These are phyloP conservation scores for Lasioglossum villosulum DNA, from an alignment of 2,888 invertebrate species.

Conservation along the genomic window DNA sequence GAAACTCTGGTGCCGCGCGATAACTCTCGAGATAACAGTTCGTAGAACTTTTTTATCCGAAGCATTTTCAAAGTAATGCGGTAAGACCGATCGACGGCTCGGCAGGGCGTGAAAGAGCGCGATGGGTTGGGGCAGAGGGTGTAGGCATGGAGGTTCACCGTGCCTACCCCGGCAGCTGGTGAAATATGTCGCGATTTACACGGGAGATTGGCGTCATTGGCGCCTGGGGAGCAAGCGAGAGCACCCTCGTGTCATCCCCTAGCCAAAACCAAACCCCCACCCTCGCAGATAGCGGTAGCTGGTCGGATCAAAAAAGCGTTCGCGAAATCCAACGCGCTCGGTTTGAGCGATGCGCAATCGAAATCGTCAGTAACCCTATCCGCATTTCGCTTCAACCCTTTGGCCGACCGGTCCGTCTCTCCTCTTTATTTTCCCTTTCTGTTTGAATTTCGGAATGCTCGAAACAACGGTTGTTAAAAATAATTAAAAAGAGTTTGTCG, in stretches of 20 bases:
- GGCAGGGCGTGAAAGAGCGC: neutral
- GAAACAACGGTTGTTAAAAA: slow-evolving; percentile 49
- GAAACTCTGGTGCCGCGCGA: slow-evolving; percentile 23
- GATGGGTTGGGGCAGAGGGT: neutral
- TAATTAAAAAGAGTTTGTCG: slow-evolving; percentile 42
- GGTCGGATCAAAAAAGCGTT: slow-evolving; percentile 83
- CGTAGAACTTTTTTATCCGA: slow-evolving; percentile 63
- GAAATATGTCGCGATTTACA: slow-evolving; percentile 85
- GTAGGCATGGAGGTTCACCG: slow-evolving; percentile 19
- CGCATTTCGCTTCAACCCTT: slow-evolving; percentile 14
- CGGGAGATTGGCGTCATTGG: slow-evolving; percentile 84
- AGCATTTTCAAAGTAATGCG: slow-evolving; percentile 47
- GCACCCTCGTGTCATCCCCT: slow-evolving; percentile 63
- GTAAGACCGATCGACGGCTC: slow-evolving; percentile 57
- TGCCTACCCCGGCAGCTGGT: slow-evolving; percentile 70
- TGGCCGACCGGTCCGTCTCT: neutral
- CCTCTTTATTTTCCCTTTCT: neutral
- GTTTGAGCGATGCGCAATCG: slow-evolving; percentile 78
- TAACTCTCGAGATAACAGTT: slow-evolving; percentile 65
- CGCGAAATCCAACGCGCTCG: slow-evolving; percentile 75
- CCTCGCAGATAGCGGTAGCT: slow-evolving; percentile 23
- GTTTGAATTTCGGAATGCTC: slow-evolving; percentile 21
- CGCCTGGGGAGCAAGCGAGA: slow-evolving; percentile 80
- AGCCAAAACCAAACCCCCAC: slow-evolving; percentile 19
- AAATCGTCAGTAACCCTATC: slow-evolving; percentile 59